These are phyloP conservation scores for Steinernema khuongi DNA, from an alignment of 1,140 invertebrate species.

Conservation along the genomic window DNA sequence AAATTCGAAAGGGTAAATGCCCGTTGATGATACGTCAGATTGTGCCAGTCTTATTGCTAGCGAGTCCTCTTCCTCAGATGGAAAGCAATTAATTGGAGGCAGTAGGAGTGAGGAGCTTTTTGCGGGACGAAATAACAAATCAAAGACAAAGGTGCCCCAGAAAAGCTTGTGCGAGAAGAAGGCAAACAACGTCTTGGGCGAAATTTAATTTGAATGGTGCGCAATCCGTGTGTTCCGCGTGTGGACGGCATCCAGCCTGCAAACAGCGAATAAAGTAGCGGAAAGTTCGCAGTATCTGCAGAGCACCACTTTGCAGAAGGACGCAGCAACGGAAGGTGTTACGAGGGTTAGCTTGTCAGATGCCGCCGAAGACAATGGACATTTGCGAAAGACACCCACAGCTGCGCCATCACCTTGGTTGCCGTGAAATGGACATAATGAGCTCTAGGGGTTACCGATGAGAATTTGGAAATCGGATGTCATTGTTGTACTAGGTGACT, in stretches of 20 bases:
- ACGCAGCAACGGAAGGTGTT: no score
- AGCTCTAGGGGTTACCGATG: not conserved
- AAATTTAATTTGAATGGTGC: not conserved
- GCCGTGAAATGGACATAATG: not conserved
- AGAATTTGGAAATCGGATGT: no score
- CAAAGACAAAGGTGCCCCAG: no score
- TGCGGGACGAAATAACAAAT: no score
- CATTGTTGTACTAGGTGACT: no score
- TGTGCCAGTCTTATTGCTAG: not conserved
- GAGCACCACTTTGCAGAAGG: no score
- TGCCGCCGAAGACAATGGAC: not conserved
- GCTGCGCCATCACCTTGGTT: not conserved
- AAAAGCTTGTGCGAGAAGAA: no score
- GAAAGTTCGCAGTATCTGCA: no score
- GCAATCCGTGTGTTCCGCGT: no score
- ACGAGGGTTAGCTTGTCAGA: not conserved
- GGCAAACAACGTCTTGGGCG: not conserved
- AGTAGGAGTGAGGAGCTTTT: no score
- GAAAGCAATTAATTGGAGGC: conserved; percentile 14
- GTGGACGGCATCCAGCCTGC: no score
- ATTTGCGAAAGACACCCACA: not conserved
- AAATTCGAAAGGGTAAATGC: not conserved
- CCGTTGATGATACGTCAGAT: conserved; percentile 13
- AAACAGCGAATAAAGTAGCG: not conserved
- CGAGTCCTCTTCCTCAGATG: not conserved